A percentile compares a stretch with the other conserved stretches of the same genome.
Evolutionary conservation across 1,140 invertebrate species (phyloP).

Genomic region (Atopsyche davidsoni): DNA sequence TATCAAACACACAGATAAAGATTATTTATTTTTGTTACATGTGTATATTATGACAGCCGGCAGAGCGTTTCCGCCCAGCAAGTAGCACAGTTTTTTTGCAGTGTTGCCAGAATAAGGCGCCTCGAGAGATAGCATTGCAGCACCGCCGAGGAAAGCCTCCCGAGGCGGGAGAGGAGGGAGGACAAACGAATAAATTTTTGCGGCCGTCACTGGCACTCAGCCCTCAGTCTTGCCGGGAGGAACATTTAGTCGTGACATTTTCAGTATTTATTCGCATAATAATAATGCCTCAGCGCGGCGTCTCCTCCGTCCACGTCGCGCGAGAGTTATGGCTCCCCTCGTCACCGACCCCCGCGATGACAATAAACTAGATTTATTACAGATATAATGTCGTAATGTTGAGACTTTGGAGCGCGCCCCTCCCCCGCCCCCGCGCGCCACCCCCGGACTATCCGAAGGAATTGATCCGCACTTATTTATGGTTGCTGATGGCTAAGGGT

Average conservation of each 20-base stretch:
- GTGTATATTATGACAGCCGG: no score
- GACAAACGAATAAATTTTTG: not conserved
- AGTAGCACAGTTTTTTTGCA: no score
- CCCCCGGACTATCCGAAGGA: constrained; percentile 6
- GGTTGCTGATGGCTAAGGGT: constrained; percentile 17
- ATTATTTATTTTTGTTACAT: no score
- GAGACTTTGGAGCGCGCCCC: constrained; percentile 27
- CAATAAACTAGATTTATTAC: constrained; percentile 32
- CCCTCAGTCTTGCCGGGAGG: constrained; percentile 32
- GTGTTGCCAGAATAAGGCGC: no score
- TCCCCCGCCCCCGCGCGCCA: not conserved
- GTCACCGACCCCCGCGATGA: constrained; percentile 37
- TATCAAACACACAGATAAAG: no score
- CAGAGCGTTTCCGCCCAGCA: no score
- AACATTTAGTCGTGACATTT: constrained; percentile 52
- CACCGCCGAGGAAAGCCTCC: not conserved
- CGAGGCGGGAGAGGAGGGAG: not conserved
- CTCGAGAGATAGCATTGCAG: no score
- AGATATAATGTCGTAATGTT: constrained; percentile 32
- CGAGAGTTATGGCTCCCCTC: constrained; percentile 48
- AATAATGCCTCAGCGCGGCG: constrained; percentile 51
- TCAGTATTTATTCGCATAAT: constrained; percentile 56
- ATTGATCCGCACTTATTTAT: constrained; percentile 30
- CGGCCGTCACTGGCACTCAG: constrained; percentile 16
- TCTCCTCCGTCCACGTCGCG: constrained; percentile 35